phyloP scores from a whole-genome alignment of 2,113 vertebrate species.

The Thunnus maccoyii region DNA sequence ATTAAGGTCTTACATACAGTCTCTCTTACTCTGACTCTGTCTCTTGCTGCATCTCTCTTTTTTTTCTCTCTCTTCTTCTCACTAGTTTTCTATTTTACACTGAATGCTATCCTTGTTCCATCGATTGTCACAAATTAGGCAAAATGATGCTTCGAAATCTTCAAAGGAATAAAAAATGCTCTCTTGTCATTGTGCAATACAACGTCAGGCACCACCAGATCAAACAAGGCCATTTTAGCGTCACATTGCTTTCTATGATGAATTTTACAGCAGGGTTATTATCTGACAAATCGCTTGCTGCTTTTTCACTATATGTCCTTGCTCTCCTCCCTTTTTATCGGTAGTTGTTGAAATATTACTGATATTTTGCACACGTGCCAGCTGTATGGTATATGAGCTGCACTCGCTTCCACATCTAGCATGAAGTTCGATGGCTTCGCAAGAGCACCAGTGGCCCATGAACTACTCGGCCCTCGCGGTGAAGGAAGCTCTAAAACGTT shows the following conservation, averaged over 20 bases:
- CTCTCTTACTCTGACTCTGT: conserved; percentile 26
- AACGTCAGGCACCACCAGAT: conserved; percentile 12
- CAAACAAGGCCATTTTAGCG: conserved; percentile 54
- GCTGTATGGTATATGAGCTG: background rate
- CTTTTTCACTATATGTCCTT: conserved; percentile 33
- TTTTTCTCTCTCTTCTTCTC: background rate
- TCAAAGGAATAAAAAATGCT: conserved; percentile 45
- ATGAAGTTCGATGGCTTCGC: conserved; percentile 34
- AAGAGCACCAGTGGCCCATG: conserved; percentile 11
- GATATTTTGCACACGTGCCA: conserved; percentile 13
- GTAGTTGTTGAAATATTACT: conserved; percentile 31
- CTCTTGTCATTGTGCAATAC: conserved; percentile 32
- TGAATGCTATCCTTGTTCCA: conserved; percentile 1
- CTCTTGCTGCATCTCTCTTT: conserved; percentile 8
- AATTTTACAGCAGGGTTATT: conserved; percentile 62
- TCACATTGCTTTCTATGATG: conserved; percentile 37
- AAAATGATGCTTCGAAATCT: conserved; percentile 36
- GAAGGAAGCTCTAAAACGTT: conserved; percentile 36
- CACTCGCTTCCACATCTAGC: conserved; percentile 12
- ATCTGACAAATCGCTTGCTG: conserved; percentile 26
- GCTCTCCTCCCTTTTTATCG: conserved; percentile 6
- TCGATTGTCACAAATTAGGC: conserved; percentile 46
- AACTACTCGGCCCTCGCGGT: background rate
- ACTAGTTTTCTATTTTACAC: background rate
- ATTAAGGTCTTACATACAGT: conserved; percentile 46